A percentile compares a stretch with the other conserved stretches of the same genome.
Evolutionary conservation across 2,113 vertebrate genomes (phyloP).

Genomic region (Motacilla alba): DNA sequence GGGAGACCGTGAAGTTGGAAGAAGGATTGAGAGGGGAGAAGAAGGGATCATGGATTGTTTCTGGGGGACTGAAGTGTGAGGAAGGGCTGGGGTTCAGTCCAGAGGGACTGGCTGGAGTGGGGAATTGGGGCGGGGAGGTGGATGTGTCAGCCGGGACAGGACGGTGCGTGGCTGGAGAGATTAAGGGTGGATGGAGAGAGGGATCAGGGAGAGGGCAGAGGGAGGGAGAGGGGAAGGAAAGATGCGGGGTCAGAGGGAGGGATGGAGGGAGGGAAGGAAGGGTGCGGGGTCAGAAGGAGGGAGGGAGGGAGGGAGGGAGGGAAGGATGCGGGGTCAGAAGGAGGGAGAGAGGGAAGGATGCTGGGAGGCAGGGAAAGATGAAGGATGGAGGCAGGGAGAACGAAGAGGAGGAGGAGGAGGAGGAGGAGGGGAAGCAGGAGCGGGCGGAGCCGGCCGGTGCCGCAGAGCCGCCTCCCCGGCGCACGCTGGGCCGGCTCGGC

Average conservation of each 20-base stretch:
- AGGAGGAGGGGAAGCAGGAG: not conserved
- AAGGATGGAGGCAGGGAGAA: not conserved
- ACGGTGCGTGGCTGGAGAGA: not conserved
- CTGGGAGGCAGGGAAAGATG: not conserved
- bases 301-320: not conserved
- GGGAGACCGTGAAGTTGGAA: not conserved
- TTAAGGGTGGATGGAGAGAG: not conserved
- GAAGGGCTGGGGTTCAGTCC: not conserved
- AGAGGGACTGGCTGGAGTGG: not conserved
- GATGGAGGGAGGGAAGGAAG: not conserved
- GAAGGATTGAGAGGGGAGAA: not conserved
- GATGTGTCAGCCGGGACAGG: not conserved
- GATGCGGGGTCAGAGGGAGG: not conserved
- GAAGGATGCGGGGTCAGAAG: not conserved
- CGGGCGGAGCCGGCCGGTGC: not conserved
- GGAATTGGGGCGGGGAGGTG: rapidly evolving
- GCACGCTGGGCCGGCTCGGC: not conserved
- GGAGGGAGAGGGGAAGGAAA: not conserved
- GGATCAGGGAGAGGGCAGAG: not conserved
- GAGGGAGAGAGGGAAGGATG: not conserved
- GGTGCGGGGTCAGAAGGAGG: not conserved
- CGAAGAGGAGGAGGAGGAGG: not conserved
- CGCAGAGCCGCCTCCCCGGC: not conserved
- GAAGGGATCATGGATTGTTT: not conserved
- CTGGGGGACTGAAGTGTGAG: not conserved